Evolutionary conservation across 2,888 invertebrate species (phyloP).

Genomic region (Amorpha juglandis): DNA sequence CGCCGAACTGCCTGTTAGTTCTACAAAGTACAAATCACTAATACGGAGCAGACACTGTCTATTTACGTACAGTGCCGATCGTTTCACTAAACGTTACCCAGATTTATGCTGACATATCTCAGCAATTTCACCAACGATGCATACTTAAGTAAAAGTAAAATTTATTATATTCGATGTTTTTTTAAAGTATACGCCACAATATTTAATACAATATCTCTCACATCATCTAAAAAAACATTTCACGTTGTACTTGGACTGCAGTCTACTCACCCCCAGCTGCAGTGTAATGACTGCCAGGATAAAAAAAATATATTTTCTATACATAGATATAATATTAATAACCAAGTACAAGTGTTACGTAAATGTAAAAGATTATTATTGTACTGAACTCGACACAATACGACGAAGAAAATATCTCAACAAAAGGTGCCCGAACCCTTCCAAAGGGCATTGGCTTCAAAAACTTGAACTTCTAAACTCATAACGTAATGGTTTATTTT

Average conservation of each 20-base stretch:
- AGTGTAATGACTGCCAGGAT: too few species aligned
- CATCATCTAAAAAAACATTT: too few species aligned
- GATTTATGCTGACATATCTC: background rate
- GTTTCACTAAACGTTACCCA: conserved; percentile 12
- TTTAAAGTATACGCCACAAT: too few species aligned
- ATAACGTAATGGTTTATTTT: too few species aligned
- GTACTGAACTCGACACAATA: background rate
- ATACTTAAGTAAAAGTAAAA: too few species aligned
- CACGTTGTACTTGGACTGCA: too few species aligned
- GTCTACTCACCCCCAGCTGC: too few species aligned
- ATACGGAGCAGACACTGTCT: conserved; percentile 46
- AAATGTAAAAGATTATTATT: background rate
- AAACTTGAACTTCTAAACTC: too few species aligned
- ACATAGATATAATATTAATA: background rate
- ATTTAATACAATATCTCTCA: too few species aligned
- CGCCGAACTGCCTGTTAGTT: conserved; percentile 34
- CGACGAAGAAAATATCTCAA: background rate
- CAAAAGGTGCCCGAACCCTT: background rate
- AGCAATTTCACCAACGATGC: background rate
- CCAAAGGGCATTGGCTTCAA: too few species aligned
- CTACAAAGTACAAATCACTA: conserved; percentile 32
- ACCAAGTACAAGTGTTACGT: conserved; percentile 14
- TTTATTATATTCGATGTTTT: background rate
- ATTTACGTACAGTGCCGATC: conserved; percentile 54
- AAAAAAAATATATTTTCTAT: too few species aligned